A percentile compares a stretch with the other conserved stretches of the same genome.
phyloP scores from a whole-genome alignment of 1,140 invertebrate genomes.

The Scaptomyza pallida region DNA sequence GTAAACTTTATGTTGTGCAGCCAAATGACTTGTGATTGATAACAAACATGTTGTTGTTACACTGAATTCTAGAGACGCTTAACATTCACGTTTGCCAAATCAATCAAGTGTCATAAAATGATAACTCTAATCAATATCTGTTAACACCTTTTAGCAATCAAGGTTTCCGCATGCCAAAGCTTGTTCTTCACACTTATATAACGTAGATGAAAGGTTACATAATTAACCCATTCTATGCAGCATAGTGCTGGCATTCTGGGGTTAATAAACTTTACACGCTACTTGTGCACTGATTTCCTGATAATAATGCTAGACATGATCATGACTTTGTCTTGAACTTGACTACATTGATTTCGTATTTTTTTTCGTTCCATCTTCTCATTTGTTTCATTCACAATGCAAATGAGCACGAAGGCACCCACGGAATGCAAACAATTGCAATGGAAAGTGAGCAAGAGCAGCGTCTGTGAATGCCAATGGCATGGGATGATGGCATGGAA shows the following conservation, averaged over 20 bases:
- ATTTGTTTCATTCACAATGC: slow-evolving; percentile 34
- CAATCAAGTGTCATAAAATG: no score
- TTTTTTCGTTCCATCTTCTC: neutral
- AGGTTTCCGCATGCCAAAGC: no score
- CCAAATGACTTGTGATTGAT: slow-evolving; percentile 15
- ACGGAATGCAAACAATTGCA: slow-evolving; percentile 34
- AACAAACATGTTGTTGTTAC: neutral
- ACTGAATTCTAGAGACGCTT: no score
- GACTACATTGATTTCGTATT: slow-evolving; percentile 3
- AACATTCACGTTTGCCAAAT: no score
- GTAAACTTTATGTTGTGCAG: slow-evolving; percentile 24
- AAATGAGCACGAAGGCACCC: slow-evolving; percentile 4
- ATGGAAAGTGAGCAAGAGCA: slow-evolving; percentile 35
- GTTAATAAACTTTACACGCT: slow-evolving; percentile 24
- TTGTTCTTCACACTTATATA: no score
- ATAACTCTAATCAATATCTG: no score
- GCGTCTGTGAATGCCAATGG: slow-evolving; percentile 25
- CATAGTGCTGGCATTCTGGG: slow-evolving; percentile 1
- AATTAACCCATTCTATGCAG: neutral
- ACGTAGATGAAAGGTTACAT: no score
- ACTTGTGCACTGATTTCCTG: slow-evolving; percentile 14
- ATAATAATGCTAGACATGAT: slow-evolving; percentile 22
- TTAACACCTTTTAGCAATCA: no score
- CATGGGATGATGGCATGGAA: slow-evolving; percentile 20
- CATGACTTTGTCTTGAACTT: slow-evolving; percentile 32